Evolutionary conservation across 2,113 vertebrate species (phyloP).

Genomic region (Pelecanus crispus): DNA sequence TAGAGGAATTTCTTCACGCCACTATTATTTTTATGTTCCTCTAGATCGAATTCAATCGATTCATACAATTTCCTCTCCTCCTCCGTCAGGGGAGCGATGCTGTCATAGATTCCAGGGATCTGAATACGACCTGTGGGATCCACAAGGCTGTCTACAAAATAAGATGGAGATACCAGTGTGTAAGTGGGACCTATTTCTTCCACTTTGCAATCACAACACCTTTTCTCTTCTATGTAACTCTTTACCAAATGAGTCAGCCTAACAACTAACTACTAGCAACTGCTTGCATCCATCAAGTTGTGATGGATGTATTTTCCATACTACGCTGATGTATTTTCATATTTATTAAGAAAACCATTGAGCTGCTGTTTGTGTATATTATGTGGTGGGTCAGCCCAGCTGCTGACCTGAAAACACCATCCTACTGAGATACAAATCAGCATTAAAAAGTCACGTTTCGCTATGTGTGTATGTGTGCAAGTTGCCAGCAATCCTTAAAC

Average conservation of each 20-base stretch:
- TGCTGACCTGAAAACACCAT: background rate
- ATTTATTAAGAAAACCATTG: background rate
- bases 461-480: rapidly evolving
- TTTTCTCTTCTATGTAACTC: background rate
- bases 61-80: slow-evolving; percentile 80
- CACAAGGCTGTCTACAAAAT: slow-evolving; percentile 80
- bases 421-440: background rate
- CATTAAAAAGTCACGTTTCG: background rate
- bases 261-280: background rate
- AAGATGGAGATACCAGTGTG: background rate
- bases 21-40: slow-evolving; percentile 74
- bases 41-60: slow-evolving; percentile 80
- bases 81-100: slow-evolving; percentile 74
- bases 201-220: background rate
- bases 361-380: background rate
- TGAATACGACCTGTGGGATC: slow-evolving; percentile 82
- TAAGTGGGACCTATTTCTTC: background rate
- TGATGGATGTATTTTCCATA: too few species aligned
- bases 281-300: background rate
- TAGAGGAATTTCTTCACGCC: slow-evolving; percentile 81
- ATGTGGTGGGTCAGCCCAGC: background rate
- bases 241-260: background rate
- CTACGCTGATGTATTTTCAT: background rate
- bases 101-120: slow-evolving; percentile 85
- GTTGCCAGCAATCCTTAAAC: background rate